Evolutionary conservation across 2,888 invertebrate genomes (phyloP), one percentile per base, ranked within the genome.

Genomic region (Agrilus biguttatus): DNA sequence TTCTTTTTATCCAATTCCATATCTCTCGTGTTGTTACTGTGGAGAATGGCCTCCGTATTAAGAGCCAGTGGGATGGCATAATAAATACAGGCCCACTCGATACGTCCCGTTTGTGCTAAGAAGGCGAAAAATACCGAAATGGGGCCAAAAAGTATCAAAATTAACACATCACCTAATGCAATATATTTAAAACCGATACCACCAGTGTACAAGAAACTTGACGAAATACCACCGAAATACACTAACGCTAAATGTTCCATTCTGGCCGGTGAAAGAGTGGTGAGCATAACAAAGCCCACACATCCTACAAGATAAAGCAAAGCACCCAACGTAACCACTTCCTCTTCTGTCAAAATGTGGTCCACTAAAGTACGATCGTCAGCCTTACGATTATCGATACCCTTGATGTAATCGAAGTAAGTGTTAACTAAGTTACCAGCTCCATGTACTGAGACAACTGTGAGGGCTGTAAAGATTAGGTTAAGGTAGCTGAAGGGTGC

Each of bases 351-450:
- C 42, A 95, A 71, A 55, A 92, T 80, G 54, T 89, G 85, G 69
- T 95, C 95, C n/a, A 95, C 93, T 43, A 95, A 71, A 52, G 90
- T 93, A 58, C 93, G 75, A 61, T 95, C 95, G 60, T 95, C 93
- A 52, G 91, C 89, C 69, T 87, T 90, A 48, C 86, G 76, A 61
- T 85, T 87, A 65, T 96, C 95, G 44, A 95, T 91, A 88, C 95
- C 95, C 69, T 89, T 89, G 32, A 88, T 80, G 61, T 86, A 96
- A 66, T 96, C 95, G 63, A 85, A 95, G 64, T 93, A 95, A 0
- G 95, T 95, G 65, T 95, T 95, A 19, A 96, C 93, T 35, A 95
- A 82, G 67, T 96, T 96, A 41, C 93, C 95, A 47, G 95, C 95
- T 47, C 92, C 91, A 62, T 96, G 95, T 3, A 95, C 95, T 1